These are phyloP conservation scores for Ceyx cyanopectus DNA, from an alignment of 2,113 vertebrate species.

Conservation along the genomic window DNA sequence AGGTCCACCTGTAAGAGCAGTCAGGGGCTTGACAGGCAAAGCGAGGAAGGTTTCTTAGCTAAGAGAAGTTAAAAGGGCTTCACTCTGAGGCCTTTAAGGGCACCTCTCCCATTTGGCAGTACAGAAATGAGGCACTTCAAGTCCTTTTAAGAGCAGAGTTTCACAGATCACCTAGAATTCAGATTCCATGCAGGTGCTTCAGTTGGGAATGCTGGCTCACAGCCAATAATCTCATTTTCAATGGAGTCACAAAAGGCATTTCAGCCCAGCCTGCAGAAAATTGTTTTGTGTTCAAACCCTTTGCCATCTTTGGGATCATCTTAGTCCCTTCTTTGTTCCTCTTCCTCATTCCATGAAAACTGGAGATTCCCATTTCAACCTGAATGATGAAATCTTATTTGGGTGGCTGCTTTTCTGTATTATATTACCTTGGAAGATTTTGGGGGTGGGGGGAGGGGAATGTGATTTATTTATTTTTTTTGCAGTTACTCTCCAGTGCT, in stretches of 20 bases:
- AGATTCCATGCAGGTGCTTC: conserved; percentile 8
- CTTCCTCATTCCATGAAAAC: not conserved
- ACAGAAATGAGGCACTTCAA: not conserved
- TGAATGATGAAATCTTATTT: not conserved
- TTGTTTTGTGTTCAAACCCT: not conserved
- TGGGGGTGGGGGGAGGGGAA: not conserved
- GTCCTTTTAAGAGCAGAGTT: not conserved
- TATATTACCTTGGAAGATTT: not conserved
- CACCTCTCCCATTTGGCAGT: not conserved
- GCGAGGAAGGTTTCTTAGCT: not conserved
- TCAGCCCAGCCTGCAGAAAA: not conserved
- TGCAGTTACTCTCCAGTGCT: not conserved
- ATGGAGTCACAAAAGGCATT: not conserved
- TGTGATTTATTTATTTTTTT: not conserved
- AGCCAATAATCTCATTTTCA: not conserved
- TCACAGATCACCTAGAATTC: conserved; percentile 7
- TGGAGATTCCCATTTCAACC: not conserved
- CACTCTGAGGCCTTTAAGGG: not conserved
- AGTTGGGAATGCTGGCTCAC: not conserved
- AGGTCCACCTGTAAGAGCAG: not conserved
- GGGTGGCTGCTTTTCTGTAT: not conserved
- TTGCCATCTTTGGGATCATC: not conserved
- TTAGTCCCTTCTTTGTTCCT: not conserved
- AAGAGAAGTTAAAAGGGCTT: not conserved
- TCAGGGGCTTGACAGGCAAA: not conserved